Base-by-base conservation (phyloP, 2,888 invertebrate genomes). In the Steinernema scapterisci region DNA sequence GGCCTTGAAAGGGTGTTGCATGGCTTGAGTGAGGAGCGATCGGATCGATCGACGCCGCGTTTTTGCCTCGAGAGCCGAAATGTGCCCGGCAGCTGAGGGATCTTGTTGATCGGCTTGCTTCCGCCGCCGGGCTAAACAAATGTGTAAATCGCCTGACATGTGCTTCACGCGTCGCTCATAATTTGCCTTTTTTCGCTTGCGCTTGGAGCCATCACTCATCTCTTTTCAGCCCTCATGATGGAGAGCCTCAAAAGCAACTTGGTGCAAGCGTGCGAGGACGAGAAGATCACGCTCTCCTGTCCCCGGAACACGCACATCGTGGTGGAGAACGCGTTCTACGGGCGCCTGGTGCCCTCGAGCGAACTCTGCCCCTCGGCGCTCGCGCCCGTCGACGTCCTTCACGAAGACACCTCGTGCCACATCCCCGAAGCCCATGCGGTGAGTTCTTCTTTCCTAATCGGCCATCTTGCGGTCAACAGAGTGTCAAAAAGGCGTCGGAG, bases 201-300 rank as follows among this genome's bases (percentile, higher is more conserved):
- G 21, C 21, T 11, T 23, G 21, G 48, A 48, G 23, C 19, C 52
- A 23, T 52, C 52, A 52, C 19, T 52, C 52, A 21, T 23, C 70
- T 25, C 71, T 38, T 86, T 89, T 82, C 91, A 96, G 96, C 93
- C 88, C 91, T 95, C 82, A 92, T 97, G 84, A 92, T 94, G 85
- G 94, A 94, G 83, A 95, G 95, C 43, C 91, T 97, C 84, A 91
- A 94, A 87, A 95, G 94, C 63, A 94, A 94, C 89, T 94, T 95
- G 88, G 92, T 93, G 80, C 94, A 94, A 71, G 94, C 94, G 72
- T 97, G 97, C 89, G 95, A 95, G 89, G 93, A 94, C 79, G 93
- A 95, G 87, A 91, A 92, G 88, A 92, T 96, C 88, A 92, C 92
- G 71, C 91, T 96, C 78, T 92, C 92, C 87, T 97, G 97, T 89